A percentile compares a stretch with the other conserved stretches of the same genome.
phyloP scores from a whole-genome alignment of 2,113 vertebrate species.

The Pangasianodon gigas region DNA sequence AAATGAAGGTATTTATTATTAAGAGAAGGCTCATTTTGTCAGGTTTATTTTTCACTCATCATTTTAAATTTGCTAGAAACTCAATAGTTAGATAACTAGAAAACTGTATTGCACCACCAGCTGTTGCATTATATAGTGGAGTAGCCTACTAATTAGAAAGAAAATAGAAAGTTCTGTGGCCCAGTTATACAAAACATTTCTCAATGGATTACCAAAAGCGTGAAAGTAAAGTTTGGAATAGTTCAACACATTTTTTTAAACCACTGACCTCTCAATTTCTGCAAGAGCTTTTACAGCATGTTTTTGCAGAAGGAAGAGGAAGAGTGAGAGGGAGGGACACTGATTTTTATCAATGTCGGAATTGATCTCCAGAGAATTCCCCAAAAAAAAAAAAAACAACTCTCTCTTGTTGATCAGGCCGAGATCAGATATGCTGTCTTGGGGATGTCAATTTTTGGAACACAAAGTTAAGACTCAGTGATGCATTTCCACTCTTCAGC shows the following conservation, averaged over 20 bases:
- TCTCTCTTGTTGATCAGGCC: neutral
- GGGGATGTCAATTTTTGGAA: neutral
- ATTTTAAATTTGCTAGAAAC: too few relatives aligned
- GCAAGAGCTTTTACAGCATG: neutral
- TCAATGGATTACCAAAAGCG: neutral
- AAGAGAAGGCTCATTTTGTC: too few relatives aligned
- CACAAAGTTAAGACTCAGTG: neutral
- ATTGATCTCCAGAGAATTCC: neutral
- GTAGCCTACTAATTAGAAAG: too few relatives aligned
- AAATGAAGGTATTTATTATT: too few relatives aligned
- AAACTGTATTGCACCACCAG: too few relatives aligned
- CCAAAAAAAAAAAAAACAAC: conserved; percentile 8
- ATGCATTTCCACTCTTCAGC: neutral
- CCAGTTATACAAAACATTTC: neutral
- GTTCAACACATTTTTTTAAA: neutral
- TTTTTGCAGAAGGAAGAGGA: conserved; percentile 3
- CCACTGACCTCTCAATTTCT: neutral
- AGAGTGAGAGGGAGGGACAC: conserved; percentile 2
- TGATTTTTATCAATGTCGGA: conserved; percentile 10
- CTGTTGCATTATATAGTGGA: too few relatives aligned
- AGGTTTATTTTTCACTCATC: too few relatives aligned
- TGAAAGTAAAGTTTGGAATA: neutral
- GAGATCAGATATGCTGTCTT: neutral
- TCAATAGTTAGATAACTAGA: too few relatives aligned
- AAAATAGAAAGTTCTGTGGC: too few relatives aligned